These are phyloP conservation scores for Xylota sylvarum DNA, from an alignment of 2,888 invertebrate species.

Conservation along the genomic window DNA sequence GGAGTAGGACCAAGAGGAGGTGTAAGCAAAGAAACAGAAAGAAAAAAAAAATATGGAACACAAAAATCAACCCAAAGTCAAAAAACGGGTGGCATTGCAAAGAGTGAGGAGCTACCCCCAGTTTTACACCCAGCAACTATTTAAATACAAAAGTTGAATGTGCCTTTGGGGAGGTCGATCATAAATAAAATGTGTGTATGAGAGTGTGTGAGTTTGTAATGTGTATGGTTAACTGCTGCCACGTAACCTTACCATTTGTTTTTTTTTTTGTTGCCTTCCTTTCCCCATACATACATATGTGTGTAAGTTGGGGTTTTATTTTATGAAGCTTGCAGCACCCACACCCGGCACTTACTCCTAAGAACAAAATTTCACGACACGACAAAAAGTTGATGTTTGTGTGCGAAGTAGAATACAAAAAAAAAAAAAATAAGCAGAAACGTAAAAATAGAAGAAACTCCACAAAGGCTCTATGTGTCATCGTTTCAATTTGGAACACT, in stretches of 20 bases:
- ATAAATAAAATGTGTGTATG: conserved; percentile 55
- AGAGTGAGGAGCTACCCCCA: conserved; percentile 11
- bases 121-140: conserved; percentile 53
- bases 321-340: conserved; percentile 43
- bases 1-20: conserved; percentile 1
- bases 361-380: conserved; percentile 33
- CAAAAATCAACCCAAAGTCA: conserved; percentile 53
- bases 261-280: no score
- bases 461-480: conserved; percentile 54
- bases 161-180: conserved; percentile 64
- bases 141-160: conserved; percentile 64
- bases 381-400: conserved; percentile 27
- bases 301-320: conserved; percentile 4
- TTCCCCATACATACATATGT: no score
- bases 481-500: conserved; percentile 60
- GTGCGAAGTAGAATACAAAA: conserved; percentile 18
- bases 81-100: conserved; percentile 14
- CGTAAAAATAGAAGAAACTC: conserved; percentile 10
- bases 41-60: conserved; percentile 20
- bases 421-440: no score
- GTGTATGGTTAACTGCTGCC: conserved; percentile 50
- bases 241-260: conserved; percentile 42
- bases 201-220: conserved; percentile 19
- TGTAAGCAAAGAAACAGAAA: conserved; percentile 8
- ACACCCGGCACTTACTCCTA: conserved; percentile 3